A percentile compares a stretch with the other conserved stretches of the same genome.
Conservation (phyloP, 92 coral and sea anemone genomes). For the Zoanthus sociatus region DNA sequence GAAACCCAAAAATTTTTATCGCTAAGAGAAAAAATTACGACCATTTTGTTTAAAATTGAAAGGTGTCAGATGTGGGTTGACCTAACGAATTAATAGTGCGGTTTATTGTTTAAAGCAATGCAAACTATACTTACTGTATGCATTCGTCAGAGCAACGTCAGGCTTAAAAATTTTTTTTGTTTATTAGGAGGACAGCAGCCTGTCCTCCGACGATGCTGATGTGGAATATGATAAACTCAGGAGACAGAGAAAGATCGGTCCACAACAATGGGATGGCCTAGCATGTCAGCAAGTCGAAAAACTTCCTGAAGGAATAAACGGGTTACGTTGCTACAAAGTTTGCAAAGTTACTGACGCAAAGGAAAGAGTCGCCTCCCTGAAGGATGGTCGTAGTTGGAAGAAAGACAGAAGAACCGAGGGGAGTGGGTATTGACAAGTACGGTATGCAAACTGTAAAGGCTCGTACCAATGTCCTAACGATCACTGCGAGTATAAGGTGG, state of each 20-base stretch:
- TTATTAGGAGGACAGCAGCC: slow-evolving; percentile 38
- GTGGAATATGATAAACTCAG: slow-evolving; percentile 10
- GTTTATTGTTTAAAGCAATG: slow-evolving; percentile 5
- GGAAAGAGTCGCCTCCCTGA: slow-evolving; percentile 33
- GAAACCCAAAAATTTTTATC: slow-evolving; percentile 12
- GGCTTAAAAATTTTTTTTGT: slow-evolving; percentile 21
- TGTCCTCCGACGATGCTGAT: slow-evolving; percentile 44
- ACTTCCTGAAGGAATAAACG: slow-evolving; percentile 62
- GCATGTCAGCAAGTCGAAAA: slow-evolving; percentile 40
- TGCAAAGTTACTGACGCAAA: slow-evolving; percentile 20
- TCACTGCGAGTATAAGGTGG: slow-evolving; percentile 52
- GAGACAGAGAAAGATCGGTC: slow-evolving; percentile 56
- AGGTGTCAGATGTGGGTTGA: slow-evolving; percentile 12
- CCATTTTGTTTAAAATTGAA: slow-evolving; percentile 3
- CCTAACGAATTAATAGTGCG: neutral
- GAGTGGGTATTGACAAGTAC: slow-evolving; percentile 61
- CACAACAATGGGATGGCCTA: slow-evolving; percentile 54
- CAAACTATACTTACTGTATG: slow-evolving; percentile 8
- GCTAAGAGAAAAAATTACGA: neutral
- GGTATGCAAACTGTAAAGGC: slow-evolving; percentile 69
- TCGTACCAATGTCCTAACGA: slow-evolving; percentile 65
- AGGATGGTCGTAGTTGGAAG: slow-evolving; percentile 76
- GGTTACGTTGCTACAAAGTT: slow-evolving; percentile 45
- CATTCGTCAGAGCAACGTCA: slow-evolving; percentile 15
- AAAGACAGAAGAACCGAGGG: slow-evolving; percentile 60